Evolutionary conservation across 2,888 invertebrate species (phyloP).

Genomic region (Epistrophe eligans): DNA sequence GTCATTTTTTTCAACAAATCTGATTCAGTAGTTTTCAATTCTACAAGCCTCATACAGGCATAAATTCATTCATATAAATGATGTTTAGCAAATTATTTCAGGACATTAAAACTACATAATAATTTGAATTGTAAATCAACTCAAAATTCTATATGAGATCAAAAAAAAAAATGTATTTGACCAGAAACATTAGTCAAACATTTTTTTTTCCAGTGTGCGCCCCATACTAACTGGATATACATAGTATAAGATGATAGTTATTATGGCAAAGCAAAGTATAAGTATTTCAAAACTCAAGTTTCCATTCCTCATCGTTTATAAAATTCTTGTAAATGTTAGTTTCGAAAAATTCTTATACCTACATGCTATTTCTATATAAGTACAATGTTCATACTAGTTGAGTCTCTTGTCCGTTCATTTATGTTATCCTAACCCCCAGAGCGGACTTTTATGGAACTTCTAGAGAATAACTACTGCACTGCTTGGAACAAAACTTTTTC

Average conservation of each 20-base stretch:
- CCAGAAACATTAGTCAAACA: background rate
- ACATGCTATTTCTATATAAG: background rate
- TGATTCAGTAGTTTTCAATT: no score
- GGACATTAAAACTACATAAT: no score
- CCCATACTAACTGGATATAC: background rate
- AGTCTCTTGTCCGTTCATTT: slow-evolving; percentile 28
- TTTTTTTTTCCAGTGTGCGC: background rate
- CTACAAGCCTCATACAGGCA: no score
- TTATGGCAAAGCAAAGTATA: slow-evolving; percentile 12
- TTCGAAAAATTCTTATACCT: slow-evolving; percentile 23
- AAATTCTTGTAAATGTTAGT: slow-evolving; percentile 35
- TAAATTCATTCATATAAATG: no score
- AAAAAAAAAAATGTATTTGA: background rate
- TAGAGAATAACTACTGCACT: background rate
- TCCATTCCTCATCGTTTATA: slow-evolving; percentile 22
- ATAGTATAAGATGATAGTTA: background rate
- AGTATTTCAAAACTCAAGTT: slow-evolving; percentile 6
- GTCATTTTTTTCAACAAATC: no score
- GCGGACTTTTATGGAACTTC: slow-evolving; percentile 1
- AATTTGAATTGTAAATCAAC: no score
- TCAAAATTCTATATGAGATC: no score
- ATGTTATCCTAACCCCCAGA: slow-evolving; percentile 44
- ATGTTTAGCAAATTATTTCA: no score
- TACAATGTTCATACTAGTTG: no score
- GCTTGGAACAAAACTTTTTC: slow-evolving; percentile 34